A percentile compares a stretch with the other conserved stretches of the same genome.
Conservation (phyloP, 53 echinoderm and acorn worm species). For the Henricia sp. region DNA sequence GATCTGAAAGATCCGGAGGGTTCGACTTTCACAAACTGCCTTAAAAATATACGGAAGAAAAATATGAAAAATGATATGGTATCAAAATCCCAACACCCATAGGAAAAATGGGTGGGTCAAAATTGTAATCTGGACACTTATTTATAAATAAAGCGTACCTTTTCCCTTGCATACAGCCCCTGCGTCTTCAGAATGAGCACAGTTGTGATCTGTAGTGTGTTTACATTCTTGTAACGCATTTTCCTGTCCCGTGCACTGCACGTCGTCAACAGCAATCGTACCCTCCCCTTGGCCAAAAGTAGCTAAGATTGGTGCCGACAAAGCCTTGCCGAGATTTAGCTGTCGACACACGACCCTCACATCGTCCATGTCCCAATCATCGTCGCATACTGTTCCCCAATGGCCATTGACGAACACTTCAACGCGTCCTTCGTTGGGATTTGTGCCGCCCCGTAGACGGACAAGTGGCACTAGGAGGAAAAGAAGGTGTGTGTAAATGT, state of each 20-base stretch:
- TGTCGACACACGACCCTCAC: conserved; percentile 17
- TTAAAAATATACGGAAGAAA: too few species aligned
- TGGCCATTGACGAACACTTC: conserved; percentile 12
- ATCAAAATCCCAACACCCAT: too few species aligned
- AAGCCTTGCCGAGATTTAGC: neutral
- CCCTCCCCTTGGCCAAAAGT: conserved; percentile 2
- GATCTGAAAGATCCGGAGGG: too few species aligned
- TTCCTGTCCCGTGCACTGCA: conserved; percentile 10
- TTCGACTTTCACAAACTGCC: too few species aligned
- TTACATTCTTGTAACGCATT: neutral
- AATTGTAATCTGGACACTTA: too few species aligned
- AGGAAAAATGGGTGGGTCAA: too few species aligned
- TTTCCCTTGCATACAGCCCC: neutral
- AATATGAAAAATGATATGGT: too few species aligned
- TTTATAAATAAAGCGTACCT: too few species aligned
- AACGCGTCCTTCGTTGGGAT: conserved; percentile 17
- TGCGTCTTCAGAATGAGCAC: neutral
- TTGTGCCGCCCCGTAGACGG: conserved; percentile 32
- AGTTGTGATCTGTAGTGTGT: neutral
- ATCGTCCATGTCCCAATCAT: conserved; percentile 6
- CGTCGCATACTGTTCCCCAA: conserved; percentile 40
- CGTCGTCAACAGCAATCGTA: neutral
- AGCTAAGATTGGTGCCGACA: neutral
- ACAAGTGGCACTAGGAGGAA: too few species aligned
- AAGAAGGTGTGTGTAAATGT: too few species aligned